Percentiles rank a stretch among this genome's conserved stretches.
Conservation (phyloP, 2,113 vertebrate genomes). For the Bostrychus sinensis region DNA sequence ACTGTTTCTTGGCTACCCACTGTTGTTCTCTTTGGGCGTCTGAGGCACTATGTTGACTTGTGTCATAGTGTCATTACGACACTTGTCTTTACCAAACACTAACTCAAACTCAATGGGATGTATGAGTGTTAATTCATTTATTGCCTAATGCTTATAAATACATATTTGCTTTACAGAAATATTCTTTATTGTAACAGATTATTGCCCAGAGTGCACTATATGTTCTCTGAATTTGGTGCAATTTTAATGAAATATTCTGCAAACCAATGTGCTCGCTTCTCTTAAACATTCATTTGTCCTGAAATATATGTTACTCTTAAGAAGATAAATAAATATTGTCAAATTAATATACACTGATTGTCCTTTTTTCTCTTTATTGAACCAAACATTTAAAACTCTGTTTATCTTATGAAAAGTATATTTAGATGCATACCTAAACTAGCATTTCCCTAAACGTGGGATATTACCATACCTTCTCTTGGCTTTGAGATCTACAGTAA, state of each 20-base stretch:
- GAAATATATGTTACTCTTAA: constrained; percentile 72
- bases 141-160: constrained; percentile 32
- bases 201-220: constrained; percentile 35
- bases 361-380: not conserved
- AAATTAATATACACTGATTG: constrained; percentile 29
- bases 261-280: constrained; percentile 65
- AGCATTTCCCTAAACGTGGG: no score
- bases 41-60: constrained; percentile 35
- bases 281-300: constrained; percentile 67
- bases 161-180: constrained; percentile 29
- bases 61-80: constrained; percentile 47
- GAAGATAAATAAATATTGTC: constrained; percentile 80
- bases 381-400: not conserved
- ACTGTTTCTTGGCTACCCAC: constrained; percentile 49
- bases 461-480: no score
- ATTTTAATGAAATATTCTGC: constrained; percentile 56
- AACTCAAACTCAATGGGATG: constrained; percentile 36
- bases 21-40: constrained; percentile 37
- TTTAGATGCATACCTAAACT: no score
- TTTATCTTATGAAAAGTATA: no score
- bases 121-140: constrained; percentile 36
- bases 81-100: constrained; percentile 2
- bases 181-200: constrained; percentile 32
- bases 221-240: constrained; percentile 45
- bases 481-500: no score